Base-by-base conservation (phyloP, 35 echinoderm and acorn worm genomes). In the Acanthaster planci region DNA sequence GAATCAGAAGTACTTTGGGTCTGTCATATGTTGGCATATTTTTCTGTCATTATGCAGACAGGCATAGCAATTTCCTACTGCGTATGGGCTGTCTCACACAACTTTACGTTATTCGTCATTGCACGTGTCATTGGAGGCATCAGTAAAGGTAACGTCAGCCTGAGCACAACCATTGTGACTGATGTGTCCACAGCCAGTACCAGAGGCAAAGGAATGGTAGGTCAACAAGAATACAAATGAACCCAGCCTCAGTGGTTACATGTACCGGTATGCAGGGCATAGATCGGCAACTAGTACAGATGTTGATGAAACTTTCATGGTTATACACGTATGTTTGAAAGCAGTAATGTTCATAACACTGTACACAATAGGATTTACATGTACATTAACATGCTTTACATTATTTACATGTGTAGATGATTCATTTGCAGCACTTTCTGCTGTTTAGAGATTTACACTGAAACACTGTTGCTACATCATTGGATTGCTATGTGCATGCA, bases 161-260 rank as follows among this genome's bases (percentile, higher is more conserved):
- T 98, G 4, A 94, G 95, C 78, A 98, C 95, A 18, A 93, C 95
- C 1, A 98, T 98, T 18, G 82, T 98, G 16, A 98, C 95, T 8
- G 95, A 98, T 91, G 85, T 93, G 15, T 98, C 95, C 3, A 84
- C 91, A 0, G 84, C 79, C 0, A 93, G 90, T 40, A 98, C 78
- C 37, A 84, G 95, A 78, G 95, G 95, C 19, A 98, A 91, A 78
- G 95, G 95, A 79, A 98, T 98, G 95, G 95, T 98, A 77, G 87
- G 90, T 83, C 2, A 37, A n/a, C n/a, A n/a, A n/a, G 32, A 39
- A 31, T 6, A 37, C 18, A 17, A 39, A 19, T 78, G 60, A 5
- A 3, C 32, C 3, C 3, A 35, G 18, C 18, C 8, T 4, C 36
- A 15, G 17, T 39, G 14, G 76, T 42, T 17, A 60, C 0, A 30